Conservation (phyloP, 2,888 invertebrate species). For the Prosapia bicincta region DNA sequence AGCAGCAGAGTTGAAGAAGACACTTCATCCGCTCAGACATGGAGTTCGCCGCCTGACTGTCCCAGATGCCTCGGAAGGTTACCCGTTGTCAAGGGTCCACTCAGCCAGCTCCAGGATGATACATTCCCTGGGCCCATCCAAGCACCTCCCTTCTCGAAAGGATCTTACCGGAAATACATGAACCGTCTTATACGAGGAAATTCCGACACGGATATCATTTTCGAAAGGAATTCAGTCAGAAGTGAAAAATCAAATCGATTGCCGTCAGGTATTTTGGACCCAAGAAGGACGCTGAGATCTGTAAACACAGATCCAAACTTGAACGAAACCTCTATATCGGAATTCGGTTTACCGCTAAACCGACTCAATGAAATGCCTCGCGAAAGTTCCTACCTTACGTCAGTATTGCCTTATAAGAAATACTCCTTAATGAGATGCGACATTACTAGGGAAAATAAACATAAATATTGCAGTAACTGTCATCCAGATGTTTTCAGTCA, state of each 20-base stretch:
- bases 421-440: background rate
- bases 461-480: background rate
- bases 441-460: background rate
- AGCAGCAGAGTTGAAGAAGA: conserved; percentile 31
- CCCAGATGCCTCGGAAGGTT: background rate
- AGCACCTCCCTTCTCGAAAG: conserved; percentile 18
- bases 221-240: background rate
- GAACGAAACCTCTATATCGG: background rate
- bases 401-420: background rate
- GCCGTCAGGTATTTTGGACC: background rate
- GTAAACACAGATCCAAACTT: background rate
- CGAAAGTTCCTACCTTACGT: background rate
- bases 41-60: background rate
- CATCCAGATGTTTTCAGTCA: background rate
- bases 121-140: background rate
- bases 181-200: conserved; percentile 32
- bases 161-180: conserved; percentile 34
- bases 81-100: conserved; percentile 11
- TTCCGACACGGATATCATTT: conserved; percentile 21
- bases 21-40: conserved; percentile 10
- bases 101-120: background rate
- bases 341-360: background rate
- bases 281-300: background rate
- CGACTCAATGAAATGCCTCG: background rate
- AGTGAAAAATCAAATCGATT: background rate